Evolutionary conservation across 2,888 invertebrate species (phyloP).

Genomic region (Pseudeuparius sepicola): DNA sequence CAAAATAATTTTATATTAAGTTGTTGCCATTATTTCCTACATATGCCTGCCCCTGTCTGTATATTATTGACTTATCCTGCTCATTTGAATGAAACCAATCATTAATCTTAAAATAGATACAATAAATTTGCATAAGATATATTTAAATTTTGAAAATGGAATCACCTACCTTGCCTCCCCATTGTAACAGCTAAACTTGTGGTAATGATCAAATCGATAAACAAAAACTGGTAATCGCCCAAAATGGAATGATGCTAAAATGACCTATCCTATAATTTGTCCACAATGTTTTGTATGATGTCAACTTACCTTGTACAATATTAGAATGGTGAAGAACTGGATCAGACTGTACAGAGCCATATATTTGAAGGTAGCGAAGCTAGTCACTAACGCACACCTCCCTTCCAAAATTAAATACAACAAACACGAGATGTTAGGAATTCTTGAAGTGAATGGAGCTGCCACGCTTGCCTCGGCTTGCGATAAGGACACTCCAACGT

Average conservation of each 20-base stretch:
- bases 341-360: slow-evolving; percentile 86
- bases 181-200: slow-evolving; percentile 64
- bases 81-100: too few species aligned
- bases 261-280: too few species aligned
- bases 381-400: slow-evolving; percentile 77
- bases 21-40: too few species aligned
- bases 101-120: too few species aligned
- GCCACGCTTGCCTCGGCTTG: slow-evolving; percentile 85
- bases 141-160: slow-evolving; percentile 1
- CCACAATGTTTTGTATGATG: too few species aligned
- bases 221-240: slow-evolving; percentile 69
- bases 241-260: slow-evolving; percentile 54
- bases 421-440: slow-evolving; percentile 72
- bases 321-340: slow-evolving; percentile 75
- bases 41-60: too few species aligned
- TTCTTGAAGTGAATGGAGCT: slow-evolving; percentile 79
- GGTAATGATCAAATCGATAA: slow-evolving; percentile 69
- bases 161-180: slow-evolving; percentile 45
- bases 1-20: too few species aligned
- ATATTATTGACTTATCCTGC: too few species aligned
- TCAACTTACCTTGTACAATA: slow-evolving; percentile 60
- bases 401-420: slow-evolving; percentile 73
- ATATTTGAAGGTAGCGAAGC: slow-evolving; percentile 84
- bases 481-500: slow-evolving; percentile 79
- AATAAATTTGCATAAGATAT: too few species aligned